phyloP scores from a whole-genome alignment of 2,113 vertebrate species.

The Hymenochirus boettgeri region DNA sequence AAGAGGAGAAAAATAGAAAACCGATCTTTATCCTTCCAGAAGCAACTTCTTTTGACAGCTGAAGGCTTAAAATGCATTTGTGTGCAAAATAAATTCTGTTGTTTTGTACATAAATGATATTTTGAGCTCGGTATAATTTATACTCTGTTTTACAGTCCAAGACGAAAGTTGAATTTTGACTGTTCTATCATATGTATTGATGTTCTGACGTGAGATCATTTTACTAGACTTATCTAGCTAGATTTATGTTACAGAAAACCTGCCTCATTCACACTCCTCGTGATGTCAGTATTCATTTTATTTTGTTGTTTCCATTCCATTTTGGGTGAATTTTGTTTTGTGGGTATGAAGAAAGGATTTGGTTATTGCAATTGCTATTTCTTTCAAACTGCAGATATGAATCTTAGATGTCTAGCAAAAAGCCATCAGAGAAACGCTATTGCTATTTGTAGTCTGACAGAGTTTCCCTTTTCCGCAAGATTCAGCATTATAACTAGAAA shows the following conservation, averaged over 20 bases:
- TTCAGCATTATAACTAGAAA: neutral
- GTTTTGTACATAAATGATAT: neutral
- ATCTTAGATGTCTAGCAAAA: slow-evolving; percentile 22
- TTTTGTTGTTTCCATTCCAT: slow-evolving; percentile 23
- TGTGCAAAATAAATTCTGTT: neutral
- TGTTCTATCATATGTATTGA: slow-evolving; percentile 17
- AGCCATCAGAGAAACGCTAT: slow-evolving; percentile 14
- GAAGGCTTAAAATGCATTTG: neutral
- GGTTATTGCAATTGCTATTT: slow-evolving; percentile 22
- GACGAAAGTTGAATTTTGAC: slow-evolving; percentile 16
- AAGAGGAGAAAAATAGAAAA: neutral
- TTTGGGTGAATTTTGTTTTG: slow-evolving; percentile 18
- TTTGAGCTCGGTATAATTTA: slow-evolving; percentile 3
- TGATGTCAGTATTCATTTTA: slow-evolving; percentile 27
- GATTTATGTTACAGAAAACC: slow-evolving; percentile 17
- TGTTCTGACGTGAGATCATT: slow-evolving; percentile 6
- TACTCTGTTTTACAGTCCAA: slow-evolving; percentile 17
- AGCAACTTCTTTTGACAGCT: neutral
- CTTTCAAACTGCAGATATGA: slow-evolving; percentile 28
- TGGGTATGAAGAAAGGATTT: slow-evolving; percentile 32
- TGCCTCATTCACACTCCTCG: slow-evolving; percentile 20
- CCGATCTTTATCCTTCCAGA: neutral
- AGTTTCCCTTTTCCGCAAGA: slow-evolving; percentile 7
- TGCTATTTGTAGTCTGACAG: slow-evolving; percentile 16
- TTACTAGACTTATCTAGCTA: slow-evolving; percentile 7